Evolutionary conservation across 2,113 vertebrate genomes (phyloP), one percentile per base, ranked within the genome.

Genomic region (Notechis scutatus): DNA sequence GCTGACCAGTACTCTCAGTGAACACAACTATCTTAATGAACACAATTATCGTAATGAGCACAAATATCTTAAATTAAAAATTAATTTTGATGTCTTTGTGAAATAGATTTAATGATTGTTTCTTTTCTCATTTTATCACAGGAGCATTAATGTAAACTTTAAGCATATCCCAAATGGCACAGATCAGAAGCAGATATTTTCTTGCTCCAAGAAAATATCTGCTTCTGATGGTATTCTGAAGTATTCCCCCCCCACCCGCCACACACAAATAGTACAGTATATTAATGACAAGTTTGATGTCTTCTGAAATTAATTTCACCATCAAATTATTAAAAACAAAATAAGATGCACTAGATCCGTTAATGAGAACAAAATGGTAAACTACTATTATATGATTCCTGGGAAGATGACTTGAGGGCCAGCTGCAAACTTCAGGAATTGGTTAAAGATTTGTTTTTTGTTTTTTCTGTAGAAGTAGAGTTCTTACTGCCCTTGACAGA

Each of bases 61-160:
- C 64, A 69, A 88, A n/a, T 81, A 39, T n/a, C n/a, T n/a, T 55
- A 42, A 42, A 9, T 42, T 0, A 2, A 74, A 47, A 91, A 56
- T 85, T 45, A 91, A 61, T 39, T 21, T 85, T n/a, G 14, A 24
- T 81, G 20, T 42, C 91, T 92, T 56, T 93, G 81, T 92, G 54
- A 45, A 94, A 10, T 7, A 0, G 81, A 92, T 34, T 85, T 85
- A 90, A 61, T 21, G 23, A 93, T n/a, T 85, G 23, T 93, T 45
- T 85, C 5, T 56, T 85, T 26, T 4, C 93, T 90, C 85, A 64
- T 92, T 69, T 34, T 39, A 69, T 23, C 7, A 85, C 26, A 85
- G 92, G 9, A 94, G 94, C 52, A 94, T 85, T 85, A 74, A 91
- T 91, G 69, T 45, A 81, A 24, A 23, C 54, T 64, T 85, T 55